These are phyloP conservation scores for Dendronephthya gigantea DNA, from an alignment of 64 coral and sea anemone species.

Conservation along the genomic window DNA sequence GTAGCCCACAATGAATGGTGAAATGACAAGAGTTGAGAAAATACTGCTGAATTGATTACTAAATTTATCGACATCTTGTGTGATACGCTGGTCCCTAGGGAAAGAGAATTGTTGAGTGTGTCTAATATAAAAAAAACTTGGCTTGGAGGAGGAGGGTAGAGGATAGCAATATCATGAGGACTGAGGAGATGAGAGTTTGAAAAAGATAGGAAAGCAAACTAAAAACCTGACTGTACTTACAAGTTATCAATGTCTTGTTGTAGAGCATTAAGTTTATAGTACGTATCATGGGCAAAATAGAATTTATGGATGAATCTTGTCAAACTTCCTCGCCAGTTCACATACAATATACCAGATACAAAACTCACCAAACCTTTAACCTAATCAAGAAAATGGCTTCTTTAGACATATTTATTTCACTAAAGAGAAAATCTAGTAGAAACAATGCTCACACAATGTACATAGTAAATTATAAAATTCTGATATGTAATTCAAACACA, in stretches of 20 bases:
- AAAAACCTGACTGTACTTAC: slow-evolving; percentile 24
- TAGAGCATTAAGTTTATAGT: slow-evolving; percentile 67
- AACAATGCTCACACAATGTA: no score
- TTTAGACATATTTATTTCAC: no score
- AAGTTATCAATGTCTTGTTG: slow-evolving; percentile 66
- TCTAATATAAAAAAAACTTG: background rate
- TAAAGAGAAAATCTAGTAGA: no score
- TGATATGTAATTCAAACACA: no score
- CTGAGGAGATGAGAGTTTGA: no score
- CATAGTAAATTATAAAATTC: no score
- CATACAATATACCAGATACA: slow-evolving; percentile 51
- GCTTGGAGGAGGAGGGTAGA: no score
- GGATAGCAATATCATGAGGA: no score
- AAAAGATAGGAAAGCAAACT: no score
- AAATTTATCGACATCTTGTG: slow-evolving; percentile 87
- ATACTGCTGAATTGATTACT: slow-evolving; percentile 61
- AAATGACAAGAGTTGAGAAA: slow-evolving; percentile 56
- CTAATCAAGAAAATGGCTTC: slow-evolving; percentile 32
- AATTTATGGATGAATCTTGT: slow-evolving; percentile 38
- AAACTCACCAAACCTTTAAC: slow-evolving; percentile 56
- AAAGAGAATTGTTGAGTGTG: background rate
- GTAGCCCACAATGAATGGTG: slow-evolving; percentile 77
- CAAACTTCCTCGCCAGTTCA: slow-evolving; percentile 66
- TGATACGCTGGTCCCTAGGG: slow-evolving; percentile 77
- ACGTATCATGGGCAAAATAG: slow-evolving; percentile 59